phyloP scores from a whole-genome alignment of 1,140 invertebrate species.

The Cylas formicarius region DNA sequence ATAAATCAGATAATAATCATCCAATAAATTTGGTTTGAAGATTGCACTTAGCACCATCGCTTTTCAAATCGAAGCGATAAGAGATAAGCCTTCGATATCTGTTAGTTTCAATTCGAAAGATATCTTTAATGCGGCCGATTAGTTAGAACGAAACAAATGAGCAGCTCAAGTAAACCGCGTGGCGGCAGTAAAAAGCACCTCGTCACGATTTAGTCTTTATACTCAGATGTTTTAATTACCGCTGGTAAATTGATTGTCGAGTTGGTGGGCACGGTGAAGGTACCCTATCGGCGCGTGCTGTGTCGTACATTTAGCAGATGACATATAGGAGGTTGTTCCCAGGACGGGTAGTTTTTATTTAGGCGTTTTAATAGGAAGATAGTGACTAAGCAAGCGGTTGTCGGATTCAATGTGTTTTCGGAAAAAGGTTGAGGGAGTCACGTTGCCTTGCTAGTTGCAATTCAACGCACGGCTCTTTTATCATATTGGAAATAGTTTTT shows the following conservation, averaged over 20 bases:
- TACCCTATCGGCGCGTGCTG: conserved; percentile 24
- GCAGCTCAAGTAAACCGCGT: conserved; percentile 24
- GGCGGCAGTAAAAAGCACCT: conserved; percentile 31
- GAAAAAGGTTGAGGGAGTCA: no score
- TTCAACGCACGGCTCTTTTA: no score
- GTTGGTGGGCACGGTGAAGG: conserved; percentile 10
- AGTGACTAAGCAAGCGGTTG: conserved; percentile 14
- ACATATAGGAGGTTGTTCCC: conserved; percentile 17
- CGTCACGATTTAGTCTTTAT: conserved; percentile 34
- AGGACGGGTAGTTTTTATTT: neutral
- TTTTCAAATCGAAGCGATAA: no score
- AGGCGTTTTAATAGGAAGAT: conserved; percentile 8
- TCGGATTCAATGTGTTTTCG: no score
- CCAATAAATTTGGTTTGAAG: no score
- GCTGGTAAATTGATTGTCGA: conserved; percentile 31
- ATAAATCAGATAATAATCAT: no score
- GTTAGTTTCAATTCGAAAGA: conserved; percentile 11
- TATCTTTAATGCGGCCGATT: conserved; percentile 6
- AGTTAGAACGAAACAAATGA: conserved; percentile 18
- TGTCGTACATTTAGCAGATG: conserved; percentile 22
- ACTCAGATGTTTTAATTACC: conserved; percentile 34
- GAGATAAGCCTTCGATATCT: no score
- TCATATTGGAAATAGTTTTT: no score
- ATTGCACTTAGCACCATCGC: no score
- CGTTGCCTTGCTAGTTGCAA: no score